Base-by-base conservation (phyloP, 2,797 vertebrate species). In the Lacerta agilis region DNA sequence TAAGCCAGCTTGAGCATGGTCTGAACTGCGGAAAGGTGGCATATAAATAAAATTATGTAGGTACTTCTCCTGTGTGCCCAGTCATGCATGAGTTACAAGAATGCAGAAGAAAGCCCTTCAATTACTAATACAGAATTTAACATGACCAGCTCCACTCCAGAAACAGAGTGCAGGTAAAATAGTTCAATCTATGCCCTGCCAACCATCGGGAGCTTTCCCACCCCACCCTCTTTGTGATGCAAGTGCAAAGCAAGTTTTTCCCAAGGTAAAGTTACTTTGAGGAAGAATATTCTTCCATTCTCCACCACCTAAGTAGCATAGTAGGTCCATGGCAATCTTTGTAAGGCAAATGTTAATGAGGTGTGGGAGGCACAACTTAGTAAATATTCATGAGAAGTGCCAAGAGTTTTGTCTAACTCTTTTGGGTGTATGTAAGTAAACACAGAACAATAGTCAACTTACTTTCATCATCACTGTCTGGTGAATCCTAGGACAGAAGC, bases 401-500 rank as follows among this genome's bases (percentile, higher is more conserved):
- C 20, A 20, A 0, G 10, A 18, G 27, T 33, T 88, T 72, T 45
- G 45, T 25, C n/a, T 45, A 79, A 82, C 36, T 67, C 27, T 69
- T 58, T 29, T 33, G 15, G 20, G 33, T 23, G 1, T 55, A 64
- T n/a, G 17, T 9, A 81, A 85, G 29, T 81, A 55, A 9, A 89
- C 41, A 11, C 17, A 73, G 20, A 81, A 80, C 8, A 67, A 17
- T 36, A 0, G 0, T 6, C 5, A 9, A 97, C 97, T 98, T 98
- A 99, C 98, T 99, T 96, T 99, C 98, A 91, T 99, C 99, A 93
- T 99, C 98, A 78, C 98, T 99, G 97, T 99, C 98, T 96, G 98
- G 98, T 93, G 98, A 98, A 86, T 99, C 98, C 98, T 99, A 89
- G n/a, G 55, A 41, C 29, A 89, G 75, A 80, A 69, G 76, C 10